phyloP scores from a whole-genome alignment of 1,140 invertebrate genomes.

The Leptoteleia sp. region DNA sequence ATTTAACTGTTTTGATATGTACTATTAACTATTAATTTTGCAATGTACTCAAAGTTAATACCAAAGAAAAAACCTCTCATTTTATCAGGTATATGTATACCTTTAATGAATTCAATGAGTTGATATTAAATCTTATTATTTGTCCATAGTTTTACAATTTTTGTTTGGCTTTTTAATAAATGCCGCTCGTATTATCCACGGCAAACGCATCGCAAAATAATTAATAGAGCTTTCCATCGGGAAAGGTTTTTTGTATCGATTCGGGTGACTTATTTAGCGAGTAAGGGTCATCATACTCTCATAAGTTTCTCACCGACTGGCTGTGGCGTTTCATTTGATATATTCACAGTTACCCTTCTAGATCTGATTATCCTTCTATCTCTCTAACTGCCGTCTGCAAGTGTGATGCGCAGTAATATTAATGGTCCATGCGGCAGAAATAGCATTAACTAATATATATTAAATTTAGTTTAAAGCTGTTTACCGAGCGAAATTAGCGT shows the following conservation, averaged over 20 bases:
- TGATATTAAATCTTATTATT: too few species aligned
- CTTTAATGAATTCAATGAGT: too few species aligned
- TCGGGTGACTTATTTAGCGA: slow-evolving; percentile 12
- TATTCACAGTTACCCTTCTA: slow-evolving; percentile 59
- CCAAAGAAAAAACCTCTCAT: too few species aligned
- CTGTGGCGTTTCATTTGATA: slow-evolving; percentile 63
- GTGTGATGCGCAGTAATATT: slow-evolving; percentile 54
- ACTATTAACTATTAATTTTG: too few species aligned
- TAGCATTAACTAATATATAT: slow-evolving; percentile 40
- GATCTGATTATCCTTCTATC: slow-evolving; percentile 60
- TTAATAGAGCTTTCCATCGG: slow-evolving; percentile 6
- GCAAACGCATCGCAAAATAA: slow-evolving; percentile 6
- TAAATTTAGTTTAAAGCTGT: slow-evolving; percentile 48
- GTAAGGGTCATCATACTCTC: slow-evolving; percentile 32
- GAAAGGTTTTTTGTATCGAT: background rate
- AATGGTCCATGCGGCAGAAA: slow-evolving; percentile 44
- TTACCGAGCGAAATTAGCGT: slow-evolving; percentile 25
- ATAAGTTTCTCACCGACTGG: slow-evolving; percentile 47
- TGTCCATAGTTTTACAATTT: too few species aligned
- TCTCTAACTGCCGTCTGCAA: slow-evolving; percentile 60
- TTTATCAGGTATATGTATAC: too few species aligned
- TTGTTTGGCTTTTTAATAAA: too few species aligned
- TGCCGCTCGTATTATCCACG: background rate
- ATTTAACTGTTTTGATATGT: too few species aligned
- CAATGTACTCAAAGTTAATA: too few species aligned